A percentile compares a stretch with the other conserved stretches of the same genome.
These are phyloP conservation scores for Corythucha ciliata DNA, from an alignment of 2,888 invertebrate species.

Conservation along the genomic window DNA sequence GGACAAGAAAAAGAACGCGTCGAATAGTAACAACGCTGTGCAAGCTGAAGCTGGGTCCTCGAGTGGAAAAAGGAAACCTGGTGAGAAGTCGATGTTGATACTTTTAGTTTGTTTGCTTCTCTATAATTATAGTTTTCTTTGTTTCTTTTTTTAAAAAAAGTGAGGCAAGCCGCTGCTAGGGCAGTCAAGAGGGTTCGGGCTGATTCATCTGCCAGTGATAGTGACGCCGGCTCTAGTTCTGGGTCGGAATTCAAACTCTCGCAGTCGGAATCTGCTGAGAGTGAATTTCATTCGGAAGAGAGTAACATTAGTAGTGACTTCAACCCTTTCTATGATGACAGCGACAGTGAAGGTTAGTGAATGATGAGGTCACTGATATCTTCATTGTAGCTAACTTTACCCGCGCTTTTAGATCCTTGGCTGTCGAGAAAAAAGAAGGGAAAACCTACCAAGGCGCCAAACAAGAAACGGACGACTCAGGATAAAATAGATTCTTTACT, in stretches of 20 bases:
- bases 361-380: conserved; percentile 5
- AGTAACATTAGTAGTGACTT: conserved; percentile 70
- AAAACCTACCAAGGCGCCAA: conserved; percentile 45
- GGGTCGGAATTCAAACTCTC: conserved; percentile 51
- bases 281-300: conserved; percentile 45
- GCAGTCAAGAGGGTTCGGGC: conserved; percentile 50
- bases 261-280: conserved; percentile 41
- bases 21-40: conserved; percentile 38
- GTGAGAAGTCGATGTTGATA: conserved; percentile 35
- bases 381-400: conserved; percentile 12
- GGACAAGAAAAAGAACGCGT: conserved; percentile 35
- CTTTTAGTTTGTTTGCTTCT: background rate
- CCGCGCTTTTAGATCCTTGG: conserved; percentile 58
- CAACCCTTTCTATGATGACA: conserved; percentile 82
- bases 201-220: conserved; percentile 53
- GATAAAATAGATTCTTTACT: conserved; percentile 69
- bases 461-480: conserved; percentile 57
- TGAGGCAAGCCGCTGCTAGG: conserved; percentile 51
- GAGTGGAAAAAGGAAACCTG: conserved; percentile 50
- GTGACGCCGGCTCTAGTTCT: conserved; percentile 42
- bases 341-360: conserved; percentile 67
- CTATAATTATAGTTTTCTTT: conserved; percentile 12
- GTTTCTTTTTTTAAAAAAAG: conserved; percentile 38
- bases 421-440: conserved; percentile 56
- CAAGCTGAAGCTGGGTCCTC: conserved; percentile 42